Evolutionary conservation across 2,113 vertebrate species (phyloP), one percentile per base, ranked within the genome.

Genomic region (Regulus satrapa): DNA sequence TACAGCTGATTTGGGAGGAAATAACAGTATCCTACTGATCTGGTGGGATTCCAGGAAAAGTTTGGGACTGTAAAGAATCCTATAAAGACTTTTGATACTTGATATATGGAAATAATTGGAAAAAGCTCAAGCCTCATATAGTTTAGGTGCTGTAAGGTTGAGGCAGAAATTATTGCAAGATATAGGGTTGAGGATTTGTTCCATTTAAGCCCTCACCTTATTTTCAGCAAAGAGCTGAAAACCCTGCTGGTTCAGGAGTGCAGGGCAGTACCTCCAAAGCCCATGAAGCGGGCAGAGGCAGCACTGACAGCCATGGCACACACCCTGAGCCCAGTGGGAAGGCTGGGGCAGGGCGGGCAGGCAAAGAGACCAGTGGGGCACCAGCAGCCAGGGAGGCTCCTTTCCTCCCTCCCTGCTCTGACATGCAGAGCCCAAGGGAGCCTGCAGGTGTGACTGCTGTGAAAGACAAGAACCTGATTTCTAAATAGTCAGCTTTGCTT

Each of bases 221-320:
- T 59, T 79, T 72, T 49, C 62, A 82, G 58, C 56, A 54, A 23
- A 67, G 17, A 74, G 25, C 12, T 36, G n/a, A n/a, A n/a, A n/a
- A 9, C 25, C 6, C 17, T 41, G 14, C 29, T 26, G 12, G 9
- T 19, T 73, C 49, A 15, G 67, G 52, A 45, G 18, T 9, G 5
- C 0, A 0, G 26, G 49, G 6, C 11, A 28, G 46, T 17, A 8
- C 6, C 26, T 20, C 61, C 7, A 20, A 12, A 3, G 2, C 18
- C 19, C 7, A 1, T 21, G 20, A 9, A 21, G 19, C 3, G 34
- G 31, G 36, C 46, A 78, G 49, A 48, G 59, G 54, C 54, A 82
- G 43, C 2, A 2, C 23, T 73, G 54, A n/a, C 71, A 63, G 49
- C 41, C 32, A 12, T 2, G 16, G 43, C 3, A 3, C 12, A 4